Evolutionary conservation across 2,113 vertebrate species (phyloP).

Genomic region (Phrynocephalus versicolor): DNA sequence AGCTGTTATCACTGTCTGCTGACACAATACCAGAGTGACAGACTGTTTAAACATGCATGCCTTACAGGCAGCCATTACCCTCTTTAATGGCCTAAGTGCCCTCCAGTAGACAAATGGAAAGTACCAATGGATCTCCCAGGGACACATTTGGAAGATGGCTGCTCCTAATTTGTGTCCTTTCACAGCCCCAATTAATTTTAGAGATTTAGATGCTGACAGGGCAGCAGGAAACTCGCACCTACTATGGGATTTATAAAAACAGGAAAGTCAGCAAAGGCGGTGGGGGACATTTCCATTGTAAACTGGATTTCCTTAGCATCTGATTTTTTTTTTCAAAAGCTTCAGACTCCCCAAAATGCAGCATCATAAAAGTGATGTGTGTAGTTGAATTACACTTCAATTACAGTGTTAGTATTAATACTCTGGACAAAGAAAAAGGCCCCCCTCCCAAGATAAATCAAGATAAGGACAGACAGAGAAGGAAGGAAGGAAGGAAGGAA

Average conservation of each 20-base stretch:
- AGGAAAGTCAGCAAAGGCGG: background rate
- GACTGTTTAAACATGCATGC: slow-evolving; percentile 51
- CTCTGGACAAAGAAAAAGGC: too few relatives aligned
- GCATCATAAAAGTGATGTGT: too few relatives aligned
- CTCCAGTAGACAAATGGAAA: slow-evolving; percentile 68
- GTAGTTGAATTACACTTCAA: too few relatives aligned
- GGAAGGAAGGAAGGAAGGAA: too few relatives aligned
- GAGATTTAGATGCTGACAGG: slow-evolving; percentile 47
- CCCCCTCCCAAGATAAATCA: too few relatives aligned
- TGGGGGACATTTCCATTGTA: background rate
- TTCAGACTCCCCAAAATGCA: too few relatives aligned
- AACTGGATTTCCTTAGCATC: background rate
- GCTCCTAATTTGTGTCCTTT: slow-evolving; percentile 67
- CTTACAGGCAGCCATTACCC: slow-evolving; percentile 57
- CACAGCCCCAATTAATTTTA: slow-evolving; percentile 67
- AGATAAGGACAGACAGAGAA: too few relatives aligned
- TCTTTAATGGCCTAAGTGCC: slow-evolving; percentile 59
- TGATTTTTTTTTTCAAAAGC: background rate
- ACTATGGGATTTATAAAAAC: background rate
- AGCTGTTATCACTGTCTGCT: slow-evolving; percentile 59
- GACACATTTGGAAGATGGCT: slow-evolving; percentile 72
- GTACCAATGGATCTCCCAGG: slow-evolving; percentile 60
- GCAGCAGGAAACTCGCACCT: slow-evolving; percentile 46
- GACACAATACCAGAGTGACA: slow-evolving; percentile 62
- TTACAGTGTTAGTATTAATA: too few relatives aligned